phyloP scores from a whole-genome alignment of 1,140 invertebrate genomes.

The Maconellicoccus hirsutus region DNA sequence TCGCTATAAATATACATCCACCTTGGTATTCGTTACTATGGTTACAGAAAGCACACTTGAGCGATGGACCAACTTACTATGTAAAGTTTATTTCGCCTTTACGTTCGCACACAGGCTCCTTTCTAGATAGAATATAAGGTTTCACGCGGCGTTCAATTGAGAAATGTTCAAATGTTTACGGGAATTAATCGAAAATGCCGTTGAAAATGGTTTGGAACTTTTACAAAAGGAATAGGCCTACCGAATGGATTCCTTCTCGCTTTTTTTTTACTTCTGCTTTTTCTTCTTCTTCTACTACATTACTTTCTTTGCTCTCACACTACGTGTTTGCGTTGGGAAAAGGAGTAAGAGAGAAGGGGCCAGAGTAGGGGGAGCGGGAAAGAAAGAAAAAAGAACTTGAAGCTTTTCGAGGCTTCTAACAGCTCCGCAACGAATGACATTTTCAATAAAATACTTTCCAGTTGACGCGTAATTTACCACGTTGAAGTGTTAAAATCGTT shows the following conservation, averaged over 20 bases:
- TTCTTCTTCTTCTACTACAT: too few relatives aligned
- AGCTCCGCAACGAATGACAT: too few relatives aligned
- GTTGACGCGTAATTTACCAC: too few relatives aligned
- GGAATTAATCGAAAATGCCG: constrained; percentile 16
- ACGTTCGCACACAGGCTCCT: constrained; percentile 16
- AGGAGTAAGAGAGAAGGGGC: too few relatives aligned
- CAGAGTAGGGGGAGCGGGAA: too few relatives aligned
- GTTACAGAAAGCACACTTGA: constrained; percentile 19
- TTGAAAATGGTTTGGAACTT: constrained; percentile 16
- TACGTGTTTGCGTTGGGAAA: too few relatives aligned
- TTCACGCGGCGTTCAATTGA: constrained; percentile 16
- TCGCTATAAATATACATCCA: constrained; percentile 21
- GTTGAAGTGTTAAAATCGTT: too few relatives aligned
- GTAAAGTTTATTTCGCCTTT: constrained; percentile 21
- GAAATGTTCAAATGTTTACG: constrained; percentile 21
- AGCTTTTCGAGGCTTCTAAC: too few relatives aligned
- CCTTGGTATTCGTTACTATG: constrained; percentile 17
- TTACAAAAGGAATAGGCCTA: constrained; percentile 12
- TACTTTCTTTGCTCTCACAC: too few relatives aligned
- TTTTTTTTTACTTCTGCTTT: background rate
- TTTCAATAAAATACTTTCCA: too few relatives aligned
- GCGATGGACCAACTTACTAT: constrained; percentile 22
- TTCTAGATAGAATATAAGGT: constrained; percentile 14
- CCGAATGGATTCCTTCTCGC: background rate
- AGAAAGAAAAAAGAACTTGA: too few relatives aligned